Evolutionary conservation across 2,797 vertebrate species (phyloP).

Genomic region (Xiphophorus birchmanni): DNA sequence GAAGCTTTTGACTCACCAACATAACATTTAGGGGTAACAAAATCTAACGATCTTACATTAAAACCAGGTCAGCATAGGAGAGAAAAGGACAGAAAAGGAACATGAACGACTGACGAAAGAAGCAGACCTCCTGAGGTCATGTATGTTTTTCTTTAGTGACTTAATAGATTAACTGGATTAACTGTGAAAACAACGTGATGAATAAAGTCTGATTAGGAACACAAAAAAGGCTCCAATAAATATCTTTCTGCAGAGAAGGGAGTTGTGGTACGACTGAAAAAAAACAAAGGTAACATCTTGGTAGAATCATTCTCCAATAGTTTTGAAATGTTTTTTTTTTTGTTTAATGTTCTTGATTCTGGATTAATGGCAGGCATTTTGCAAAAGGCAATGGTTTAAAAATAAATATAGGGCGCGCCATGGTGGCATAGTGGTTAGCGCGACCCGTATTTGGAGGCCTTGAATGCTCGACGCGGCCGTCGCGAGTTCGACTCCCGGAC

Average conservation of each 20-base stretch:
- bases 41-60: not conserved
- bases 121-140: constrained; percentile 9
- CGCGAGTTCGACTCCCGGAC: too few species aligned
- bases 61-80: not conserved
- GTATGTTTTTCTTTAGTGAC: constrained; percentile 13
- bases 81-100: constrained; percentile 4
- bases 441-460: too few species aligned
- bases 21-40: not conserved
- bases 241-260: not conserved
- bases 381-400: not conserved
- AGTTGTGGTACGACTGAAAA: not conserved
- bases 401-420: not conserved
- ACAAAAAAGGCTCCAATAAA: constrained; percentile 7
- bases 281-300: not conserved
- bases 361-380: not conserved
- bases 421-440: too few species aligned
- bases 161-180: constrained; percentile 19
- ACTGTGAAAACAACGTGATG: constrained; percentile 27
- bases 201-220: constrained; percentile 14
- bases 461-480: too few species aligned
- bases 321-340: not conserved
- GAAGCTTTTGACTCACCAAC: not conserved
- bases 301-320: not conserved
- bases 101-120: constrained; percentile 15
- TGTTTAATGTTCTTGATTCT: not conserved